A percentile compares a stretch with the other conserved stretches of the same genome.
Evolutionary conservation across 2,797 vertebrate genomes (phyloP).

Genomic region (Margarornis squamiger): DNA sequence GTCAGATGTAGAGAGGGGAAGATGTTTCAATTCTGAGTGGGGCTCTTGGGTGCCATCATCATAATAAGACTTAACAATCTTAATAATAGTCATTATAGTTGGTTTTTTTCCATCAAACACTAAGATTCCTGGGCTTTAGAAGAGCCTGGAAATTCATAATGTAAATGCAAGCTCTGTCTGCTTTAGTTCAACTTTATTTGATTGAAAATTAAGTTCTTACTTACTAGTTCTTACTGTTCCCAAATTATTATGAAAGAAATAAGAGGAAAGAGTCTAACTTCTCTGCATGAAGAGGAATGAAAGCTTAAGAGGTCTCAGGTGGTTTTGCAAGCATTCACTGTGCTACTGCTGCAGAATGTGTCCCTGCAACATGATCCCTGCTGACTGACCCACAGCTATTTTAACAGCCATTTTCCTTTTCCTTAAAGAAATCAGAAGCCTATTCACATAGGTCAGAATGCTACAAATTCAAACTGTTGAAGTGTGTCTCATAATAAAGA

Average conservation of each 20-base stretch:
- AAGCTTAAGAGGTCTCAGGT: neutral
- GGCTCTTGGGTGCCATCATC: neutral
- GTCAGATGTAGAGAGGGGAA: neutral
- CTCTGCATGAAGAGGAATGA: neutral
- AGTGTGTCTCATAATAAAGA: neutral
- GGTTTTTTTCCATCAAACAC: neutral
- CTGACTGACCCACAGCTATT: neutral
- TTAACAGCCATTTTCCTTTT: neutral
- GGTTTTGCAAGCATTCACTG: neutral
- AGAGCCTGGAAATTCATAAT: neutral
- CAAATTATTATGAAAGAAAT: neutral
- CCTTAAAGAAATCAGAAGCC: neutral
- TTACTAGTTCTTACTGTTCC: neutral
- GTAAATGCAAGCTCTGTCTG: neutral
- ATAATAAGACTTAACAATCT: neutral
- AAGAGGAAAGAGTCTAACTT: neutral
- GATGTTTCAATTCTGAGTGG: neutral
- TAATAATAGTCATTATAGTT: neutral
- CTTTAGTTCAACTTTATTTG: neutral
- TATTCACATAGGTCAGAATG: neutral
- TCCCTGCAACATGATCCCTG: neutral
- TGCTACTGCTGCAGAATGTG: neutral
- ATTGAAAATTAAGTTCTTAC: too few relatives aligned
- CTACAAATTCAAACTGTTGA: neutral
- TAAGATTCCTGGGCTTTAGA: neutral